Evolutionary conservation across 1,140 invertebrate genomes (phyloP), one percentile per base, ranked within the genome.

Genomic region (Panulirus ornatus): DNA sequence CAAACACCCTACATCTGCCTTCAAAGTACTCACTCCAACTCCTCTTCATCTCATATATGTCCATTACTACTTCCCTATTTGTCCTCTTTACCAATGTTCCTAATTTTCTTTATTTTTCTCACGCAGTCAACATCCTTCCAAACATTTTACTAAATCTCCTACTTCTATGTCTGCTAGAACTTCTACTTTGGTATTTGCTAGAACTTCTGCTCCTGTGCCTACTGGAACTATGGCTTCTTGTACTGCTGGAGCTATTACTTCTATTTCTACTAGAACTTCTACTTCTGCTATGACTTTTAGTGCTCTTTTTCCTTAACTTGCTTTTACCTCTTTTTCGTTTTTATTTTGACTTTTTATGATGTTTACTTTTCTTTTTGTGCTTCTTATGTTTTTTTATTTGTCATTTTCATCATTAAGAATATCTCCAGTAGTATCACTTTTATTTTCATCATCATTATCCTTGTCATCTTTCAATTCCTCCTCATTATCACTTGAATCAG

Each of bases 321-420:
- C 90, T 91, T 82, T 92, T 92, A n/a, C 89, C 93, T 79, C 92
- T 83, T 47, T 40, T 76, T 51, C 44, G 82, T 38, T 73, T 91
- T 36, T 92, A 88, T 44, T 90, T 91, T 36, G 11, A 81, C 42
- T 92, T 89, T 84, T 82, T 92, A 40, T 71, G 82, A n/a, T 81
- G 73, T 42, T 88, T 92, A 30, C 38, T 86, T 30, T 93, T 94
- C 38, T 93, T 92, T 79, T 92, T 93, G 27, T 73, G 63, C 40
- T 63, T 89, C 30, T 91, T 86, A 34, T 83, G 75, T 75, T 90
- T 79, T 44, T 83, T 78, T n/a, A n/a, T n/a, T n/a, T n/a, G n/a
- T n/a, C n/a, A n/a, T 34, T 19, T 14, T 58, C 78, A 40, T n/a
- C n/a, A n/a, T 73, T 84, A 30, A 82, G 36, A 38, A 38, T 40